These are phyloP conservation scores for Thymelicus sylvestris DNA, from an alignment of 2,888 invertebrate genomes.

Conservation along the genomic window DNA sequence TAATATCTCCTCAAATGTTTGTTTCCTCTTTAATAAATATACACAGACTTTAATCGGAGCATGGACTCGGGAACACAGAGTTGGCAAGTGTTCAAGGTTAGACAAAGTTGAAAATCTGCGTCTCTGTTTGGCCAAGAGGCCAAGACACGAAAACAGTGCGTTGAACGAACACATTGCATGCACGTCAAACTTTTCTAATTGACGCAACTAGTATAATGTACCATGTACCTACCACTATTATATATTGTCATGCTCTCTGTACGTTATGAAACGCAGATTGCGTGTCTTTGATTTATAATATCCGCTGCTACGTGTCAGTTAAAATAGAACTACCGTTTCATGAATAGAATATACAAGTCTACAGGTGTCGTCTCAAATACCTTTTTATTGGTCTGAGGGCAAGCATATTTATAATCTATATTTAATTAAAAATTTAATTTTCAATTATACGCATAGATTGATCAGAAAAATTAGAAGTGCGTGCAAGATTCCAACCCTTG, in stretches of 20 bases:
- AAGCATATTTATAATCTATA: no score
- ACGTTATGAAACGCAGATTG: slow-evolving; percentile 23
- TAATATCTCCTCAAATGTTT: slow-evolving; percentile 49
- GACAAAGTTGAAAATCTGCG: slow-evolving; percentile 69
- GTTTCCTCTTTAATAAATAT: slow-evolving; percentile 61
- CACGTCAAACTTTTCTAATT: slow-evolving; percentile 62
- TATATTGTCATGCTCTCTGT: slow-evolving; percentile 21
- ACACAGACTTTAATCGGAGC: slow-evolving; percentile 59
- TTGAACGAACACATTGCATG: slow-evolving; percentile 57
- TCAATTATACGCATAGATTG: no score
- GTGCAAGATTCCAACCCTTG: no score
- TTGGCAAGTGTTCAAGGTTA: slow-evolving; percentile 83
- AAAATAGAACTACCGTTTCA: neutral
- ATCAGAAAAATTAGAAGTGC: no score
- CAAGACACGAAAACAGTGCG: slow-evolving; percentile 62
- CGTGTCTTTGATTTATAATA: slow-evolving; percentile 22
- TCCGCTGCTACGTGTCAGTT: slow-evolving; percentile 2
- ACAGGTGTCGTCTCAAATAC: no score
- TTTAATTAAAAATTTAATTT: no score
- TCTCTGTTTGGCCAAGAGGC: slow-evolving; percentile 79
- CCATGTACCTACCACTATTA: slow-evolving; percentile 27
- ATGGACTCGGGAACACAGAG: slow-evolving; percentile 60
- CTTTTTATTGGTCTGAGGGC: no score
- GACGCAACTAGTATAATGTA: slow-evolving; percentile 55
- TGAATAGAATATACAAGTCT: no score